Evolutionary conservation across 2,888 invertebrate genomes (phyloP).

Genomic region (Chironomus tentans): DNA sequence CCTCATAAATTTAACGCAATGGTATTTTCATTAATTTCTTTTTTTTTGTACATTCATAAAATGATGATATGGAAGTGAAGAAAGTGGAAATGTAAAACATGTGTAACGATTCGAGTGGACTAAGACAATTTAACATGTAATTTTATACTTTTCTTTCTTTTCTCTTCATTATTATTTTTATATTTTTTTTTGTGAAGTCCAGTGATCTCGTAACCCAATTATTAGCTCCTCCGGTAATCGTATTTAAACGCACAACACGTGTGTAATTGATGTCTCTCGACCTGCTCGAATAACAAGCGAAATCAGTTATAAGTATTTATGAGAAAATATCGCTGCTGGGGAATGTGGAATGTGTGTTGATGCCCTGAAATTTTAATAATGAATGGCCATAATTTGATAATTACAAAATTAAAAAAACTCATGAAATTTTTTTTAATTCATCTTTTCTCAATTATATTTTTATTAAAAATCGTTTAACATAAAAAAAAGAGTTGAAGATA

Average conservation of each 20-base stretch:
- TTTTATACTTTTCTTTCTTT: neutral
- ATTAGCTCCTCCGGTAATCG: neutral
- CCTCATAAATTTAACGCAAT: too few species aligned
- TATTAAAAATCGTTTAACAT: conserved; percentile 24
- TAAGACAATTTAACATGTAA: neutral
- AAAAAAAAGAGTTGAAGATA: neutral
- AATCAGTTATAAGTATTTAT: neutral
- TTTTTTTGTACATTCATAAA: too few species aligned
- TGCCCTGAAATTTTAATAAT: too few species aligned
- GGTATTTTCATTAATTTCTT: too few species aligned
- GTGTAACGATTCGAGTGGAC: neutral
- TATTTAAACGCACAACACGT: neutral
- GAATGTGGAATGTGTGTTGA: too few species aligned
- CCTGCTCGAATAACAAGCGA: neutral
- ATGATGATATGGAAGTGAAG: neutral
- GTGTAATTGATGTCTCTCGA: neutral
- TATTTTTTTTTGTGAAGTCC: neutral
- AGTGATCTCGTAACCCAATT: conserved; percentile 9
- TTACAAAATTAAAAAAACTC: neutral
- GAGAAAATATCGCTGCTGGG: neutral
- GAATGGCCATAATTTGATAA: neutral
- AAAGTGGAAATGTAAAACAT: neutral
- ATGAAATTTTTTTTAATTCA: conserved; percentile 2
- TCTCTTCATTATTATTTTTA: neutral
- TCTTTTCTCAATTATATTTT: conserved; percentile 25